Percentiles rank a stretch among this genome's conserved stretches.
phyloP scores from a whole-genome alignment of 2,888 invertebrate genomes.

The Didymodactylos carnosus region DNA sequence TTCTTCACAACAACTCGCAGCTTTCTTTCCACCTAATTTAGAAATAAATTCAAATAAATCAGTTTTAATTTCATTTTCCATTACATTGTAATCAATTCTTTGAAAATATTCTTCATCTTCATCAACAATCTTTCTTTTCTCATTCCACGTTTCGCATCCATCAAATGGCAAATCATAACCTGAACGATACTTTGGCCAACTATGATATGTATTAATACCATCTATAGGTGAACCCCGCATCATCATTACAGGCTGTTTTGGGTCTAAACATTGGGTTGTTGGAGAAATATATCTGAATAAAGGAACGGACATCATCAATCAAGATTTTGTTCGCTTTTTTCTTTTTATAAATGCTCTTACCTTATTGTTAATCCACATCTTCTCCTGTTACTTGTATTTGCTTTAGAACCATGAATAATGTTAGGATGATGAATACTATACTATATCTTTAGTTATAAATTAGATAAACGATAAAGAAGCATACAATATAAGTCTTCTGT shows the following conservation, averaged over 20 bases:
- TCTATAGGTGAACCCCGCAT: not conserved
- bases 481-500: no score
- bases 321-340: no score
- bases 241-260: not conserved
- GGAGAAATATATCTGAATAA: not conserved
- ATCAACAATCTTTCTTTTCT: not conserved
- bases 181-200: not conserved
- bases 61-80: not conserved
- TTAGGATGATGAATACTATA: constrained; percentile 19
- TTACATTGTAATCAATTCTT: not conserved
- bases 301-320: not conserved
- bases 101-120: not conserved
- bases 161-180: not conserved
- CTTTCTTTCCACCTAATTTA: not conserved
- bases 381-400: constrained; percentile 19
- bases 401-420: constrained; percentile 21
- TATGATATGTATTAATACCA: not conserved
- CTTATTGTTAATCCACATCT: constrained; percentile 18
- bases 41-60: not conserved
- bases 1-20: not conserved
- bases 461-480: no score
- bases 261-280: not conserved
- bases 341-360: no score
- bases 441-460: no score
- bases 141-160: not conserved